phyloP scores from a whole-genome alignment of 2,888 invertebrate genomes.

The Macrosoma leucophasiata region DNA sequence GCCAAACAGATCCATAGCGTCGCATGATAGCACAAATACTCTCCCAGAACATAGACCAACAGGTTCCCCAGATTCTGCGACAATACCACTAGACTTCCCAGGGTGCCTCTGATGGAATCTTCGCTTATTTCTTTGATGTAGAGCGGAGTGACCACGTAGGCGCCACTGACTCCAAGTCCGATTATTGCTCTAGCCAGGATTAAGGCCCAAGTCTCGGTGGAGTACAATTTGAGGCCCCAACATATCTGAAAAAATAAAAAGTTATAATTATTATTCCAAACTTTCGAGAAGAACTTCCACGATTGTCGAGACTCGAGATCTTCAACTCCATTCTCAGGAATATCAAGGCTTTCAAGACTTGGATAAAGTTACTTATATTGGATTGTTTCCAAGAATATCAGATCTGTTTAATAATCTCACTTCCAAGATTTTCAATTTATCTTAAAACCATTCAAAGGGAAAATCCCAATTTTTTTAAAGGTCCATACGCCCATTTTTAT shows the following conservation, averaged over 20 bases:
- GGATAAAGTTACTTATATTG: too few relatives aligned
- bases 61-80: slow-evolving; percentile 64
- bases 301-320: too few relatives aligned
- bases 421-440: too few relatives aligned
- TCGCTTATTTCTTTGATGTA: slow-evolving; percentile 70
- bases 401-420: too few relatives aligned
- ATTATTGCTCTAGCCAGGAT: slow-evolving; percentile 59
- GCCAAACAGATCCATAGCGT: slow-evolving; percentile 58
- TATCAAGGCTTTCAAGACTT: too few relatives aligned
- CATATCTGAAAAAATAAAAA: slow-evolving; percentile 39
- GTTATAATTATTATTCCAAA: too few relatives aligned
- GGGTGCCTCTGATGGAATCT: slow-evolving; percentile 56
- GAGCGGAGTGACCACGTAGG: slow-evolving; percentile 62
- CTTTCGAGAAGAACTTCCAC: too few relatives aligned
- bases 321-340: too few relatives aligned
- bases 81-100: slow-evolving; percentile 58
- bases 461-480: too few relatives aligned
- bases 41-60: slow-evolving; percentile 55
- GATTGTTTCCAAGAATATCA: too few relatives aligned
- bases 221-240: slow-evolving; percentile 60
- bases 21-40: slow-evolving; percentile 55
- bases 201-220: slow-evolving; percentile 60
- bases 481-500: too few relatives aligned
- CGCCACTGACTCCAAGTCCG: slow-evolving; percentile 58
- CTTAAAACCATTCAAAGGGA: too few relatives aligned